These are phyloP conservation scores for Brachyhypopomus gauderio DNA, from an alignment of 2,113 vertebrate species.

Conservation along the genomic window DNA sequence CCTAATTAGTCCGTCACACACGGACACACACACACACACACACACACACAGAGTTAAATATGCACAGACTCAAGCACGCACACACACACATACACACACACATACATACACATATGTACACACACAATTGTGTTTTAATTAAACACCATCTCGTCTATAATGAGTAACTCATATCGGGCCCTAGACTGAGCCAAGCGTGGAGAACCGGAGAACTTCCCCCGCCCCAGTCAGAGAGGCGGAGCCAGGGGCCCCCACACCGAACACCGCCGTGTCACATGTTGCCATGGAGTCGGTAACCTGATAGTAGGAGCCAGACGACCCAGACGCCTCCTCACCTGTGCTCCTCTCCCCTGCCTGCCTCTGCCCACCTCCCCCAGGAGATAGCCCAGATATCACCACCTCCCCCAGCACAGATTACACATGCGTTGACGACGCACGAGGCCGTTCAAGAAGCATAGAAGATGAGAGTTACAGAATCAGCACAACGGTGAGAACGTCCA, in stretches of 20 bases:
- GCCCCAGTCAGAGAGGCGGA: background rate
- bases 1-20: conserved; percentile 67
- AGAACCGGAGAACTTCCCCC: conserved; percentile 21
- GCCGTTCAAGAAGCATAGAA: conserved; percentile 34
- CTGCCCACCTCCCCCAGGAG: conserved; percentile 51
- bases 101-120: conserved; percentile 37
- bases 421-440: conserved; percentile 49
- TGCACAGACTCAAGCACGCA: conserved; percentile 47
- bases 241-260: background rate
- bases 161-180: conserved; percentile 48
- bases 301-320: conserved; percentile 59
- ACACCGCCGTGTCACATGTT: conserved; percentile 51
- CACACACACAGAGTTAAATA: conserved; percentile 1
- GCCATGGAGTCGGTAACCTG: conserved; percentile 67
- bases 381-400: conserved; percentile 36
- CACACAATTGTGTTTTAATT: conserved; percentile 61
- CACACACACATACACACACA: background rate
- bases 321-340: conserved; percentile 49
- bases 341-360: conserved; percentile 51
- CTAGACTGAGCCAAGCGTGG: background rate
- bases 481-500: background rate
- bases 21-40: conserved; percentile 39
- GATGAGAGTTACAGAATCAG: background rate
- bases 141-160: conserved; percentile 53
- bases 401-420: conserved; percentile 50